A percentile compares a stretch with the other conserved stretches of the same genome.
phyloP scores from a whole-genome alignment of 1,140 invertebrate species.

The Telenomus remus region DNA sequence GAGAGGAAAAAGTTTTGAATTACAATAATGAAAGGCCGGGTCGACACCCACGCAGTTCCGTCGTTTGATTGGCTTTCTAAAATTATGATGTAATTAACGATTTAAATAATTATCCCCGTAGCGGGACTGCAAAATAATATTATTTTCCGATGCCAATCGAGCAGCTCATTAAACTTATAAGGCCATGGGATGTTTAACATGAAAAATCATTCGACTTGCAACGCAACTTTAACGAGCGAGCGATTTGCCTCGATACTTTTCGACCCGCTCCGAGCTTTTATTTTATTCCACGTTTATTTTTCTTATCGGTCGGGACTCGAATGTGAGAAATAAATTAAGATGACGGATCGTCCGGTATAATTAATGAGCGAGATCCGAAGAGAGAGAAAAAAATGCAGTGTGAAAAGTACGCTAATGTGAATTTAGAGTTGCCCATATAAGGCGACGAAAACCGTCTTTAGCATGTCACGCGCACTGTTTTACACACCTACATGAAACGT shows the following conservation, averaged over 20 bases:
- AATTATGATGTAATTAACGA: slow-evolving; percentile 12
- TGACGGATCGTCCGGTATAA: slow-evolving; percentile 9
- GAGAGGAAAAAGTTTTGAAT: too few species aligned
- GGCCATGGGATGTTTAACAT: slow-evolving; percentile 7
- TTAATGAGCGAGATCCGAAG: slow-evolving; percentile 15
- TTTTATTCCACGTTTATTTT: slow-evolving; percentile 10
- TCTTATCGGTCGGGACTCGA: slow-evolving; percentile 11
- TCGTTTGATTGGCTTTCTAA: slow-evolving; percentile 8
- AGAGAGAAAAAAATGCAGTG: slow-evolving; percentile 26
- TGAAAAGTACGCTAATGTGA: slow-evolving; percentile 47
- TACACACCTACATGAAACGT: slow-evolving; percentile 59
- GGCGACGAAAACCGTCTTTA: slow-evolving; percentile 61
- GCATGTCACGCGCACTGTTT: slow-evolving; percentile 58
- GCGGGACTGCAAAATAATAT: slow-evolving; percentile 9
- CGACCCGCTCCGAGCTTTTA: background rate
- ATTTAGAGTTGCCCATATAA: slow-evolving; percentile 58
- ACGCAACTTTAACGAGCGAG: slow-evolving; percentile 10
- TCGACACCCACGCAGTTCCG: background rate
- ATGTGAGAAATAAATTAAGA: background rate
- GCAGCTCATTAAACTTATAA: slow-evolving; percentile 32
- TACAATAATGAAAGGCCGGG: background rate
- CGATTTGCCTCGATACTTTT: background rate
- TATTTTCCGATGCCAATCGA: slow-evolving; percentile 10
- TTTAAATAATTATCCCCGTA: background rate
- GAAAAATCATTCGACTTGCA: slow-evolving; percentile 21